phyloP scores from a whole-genome alignment of 2,113 vertebrate genomes.

The Semnornis frantzii region DNA sequence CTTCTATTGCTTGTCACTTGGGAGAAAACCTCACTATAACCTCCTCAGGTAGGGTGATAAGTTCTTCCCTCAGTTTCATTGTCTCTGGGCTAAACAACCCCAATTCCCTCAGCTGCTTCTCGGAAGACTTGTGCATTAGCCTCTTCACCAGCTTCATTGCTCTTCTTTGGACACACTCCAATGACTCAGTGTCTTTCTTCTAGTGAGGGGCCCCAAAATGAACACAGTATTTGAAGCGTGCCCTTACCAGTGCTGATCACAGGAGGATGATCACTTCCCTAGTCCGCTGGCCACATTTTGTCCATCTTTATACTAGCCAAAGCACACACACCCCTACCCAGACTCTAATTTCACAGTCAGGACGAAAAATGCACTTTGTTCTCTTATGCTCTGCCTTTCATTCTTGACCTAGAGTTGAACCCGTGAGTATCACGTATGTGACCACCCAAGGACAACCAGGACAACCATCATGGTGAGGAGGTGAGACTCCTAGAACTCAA shows the following conservation, averaged over 20 bases:
- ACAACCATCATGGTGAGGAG: rapidly evolving
- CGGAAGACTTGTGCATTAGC: not conserved
- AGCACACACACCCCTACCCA: not conserved
- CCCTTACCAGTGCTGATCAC: not conserved
- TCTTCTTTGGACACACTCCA: not conserved
- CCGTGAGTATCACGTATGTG: not conserved
- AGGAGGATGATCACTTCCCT: not conserved
- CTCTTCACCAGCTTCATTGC: not conserved
- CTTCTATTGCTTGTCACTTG: not conserved
- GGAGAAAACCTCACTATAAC: not conserved
- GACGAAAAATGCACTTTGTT: not conserved
- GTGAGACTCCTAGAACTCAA: not conserved
- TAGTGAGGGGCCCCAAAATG: not conserved
- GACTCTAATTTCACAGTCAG: no score
- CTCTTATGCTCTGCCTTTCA: not conserved
- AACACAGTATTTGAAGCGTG: no score
- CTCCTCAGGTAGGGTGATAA: not conserved
- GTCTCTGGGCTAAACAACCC: not conserved
- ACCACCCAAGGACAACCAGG: not conserved
- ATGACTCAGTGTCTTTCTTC: not conserved
- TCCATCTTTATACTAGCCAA: not conserved
- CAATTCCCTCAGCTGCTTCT: not conserved
- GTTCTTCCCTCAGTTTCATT: not conserved
- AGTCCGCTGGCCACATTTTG: not conserved
- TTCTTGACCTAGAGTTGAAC: not conserved